phyloP scores from a whole-genome alignment of 2,888 invertebrate genomes.

The Chrysina gloriosa region DNA sequence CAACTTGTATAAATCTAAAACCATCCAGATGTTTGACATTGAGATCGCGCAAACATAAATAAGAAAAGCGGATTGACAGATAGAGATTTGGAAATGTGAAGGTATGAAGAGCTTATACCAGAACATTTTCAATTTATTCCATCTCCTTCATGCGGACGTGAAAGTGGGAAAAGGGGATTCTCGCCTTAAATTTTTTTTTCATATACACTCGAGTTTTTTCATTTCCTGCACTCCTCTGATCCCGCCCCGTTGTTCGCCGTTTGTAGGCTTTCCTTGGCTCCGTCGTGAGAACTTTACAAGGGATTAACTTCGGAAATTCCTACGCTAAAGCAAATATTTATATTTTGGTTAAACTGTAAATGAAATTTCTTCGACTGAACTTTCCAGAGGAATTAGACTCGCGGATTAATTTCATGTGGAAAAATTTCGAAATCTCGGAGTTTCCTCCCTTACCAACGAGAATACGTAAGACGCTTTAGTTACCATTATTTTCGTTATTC shows the following conservation, averaged over 20 bases:
- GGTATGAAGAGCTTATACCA: neutral
- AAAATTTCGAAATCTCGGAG: neutral
- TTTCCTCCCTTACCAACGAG: too few relatives aligned
- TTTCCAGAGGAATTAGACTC: neutral
- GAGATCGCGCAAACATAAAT: neutral
- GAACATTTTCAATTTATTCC: neutral
- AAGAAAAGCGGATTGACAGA: neutral
- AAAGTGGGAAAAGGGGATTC: too few relatives aligned
- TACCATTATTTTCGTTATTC: too few relatives aligned
- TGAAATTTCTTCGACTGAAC: neutral
- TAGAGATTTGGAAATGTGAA: neutral
- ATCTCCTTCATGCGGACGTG: neutral
- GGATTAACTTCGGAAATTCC: neutral
- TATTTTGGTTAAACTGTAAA: neutral
- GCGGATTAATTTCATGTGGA: neutral
- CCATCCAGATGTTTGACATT: neutral
- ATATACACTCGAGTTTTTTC: neutral
- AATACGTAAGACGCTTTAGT: too few relatives aligned
- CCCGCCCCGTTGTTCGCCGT: neutral
- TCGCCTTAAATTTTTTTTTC: neutral
- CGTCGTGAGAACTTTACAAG: neutral
- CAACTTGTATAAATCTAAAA: too few relatives aligned
- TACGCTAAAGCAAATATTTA: slow-evolving; percentile 14
- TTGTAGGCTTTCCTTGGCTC: neutral
- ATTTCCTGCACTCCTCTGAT: neutral